Evolutionary conservation across 92 coral and sea anemone genomes (phyloP), one percentile per base, ranked within the genome.

Genomic region (Nematostella vectensis): DNA sequence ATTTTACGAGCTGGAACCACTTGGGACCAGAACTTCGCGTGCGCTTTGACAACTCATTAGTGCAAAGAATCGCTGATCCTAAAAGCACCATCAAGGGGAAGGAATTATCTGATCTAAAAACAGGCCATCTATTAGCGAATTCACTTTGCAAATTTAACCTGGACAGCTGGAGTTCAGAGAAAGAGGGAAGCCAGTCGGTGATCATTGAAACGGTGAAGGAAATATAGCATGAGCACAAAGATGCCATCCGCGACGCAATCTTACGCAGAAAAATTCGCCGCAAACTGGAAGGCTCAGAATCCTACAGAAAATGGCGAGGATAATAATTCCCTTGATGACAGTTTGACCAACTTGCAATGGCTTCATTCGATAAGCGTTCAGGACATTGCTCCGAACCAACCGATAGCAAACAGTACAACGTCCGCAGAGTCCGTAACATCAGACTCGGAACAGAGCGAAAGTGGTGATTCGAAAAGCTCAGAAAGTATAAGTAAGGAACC

Each of bases 301-400:
- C 83, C 81, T 4, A 51, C 51, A n/a, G 81, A 78, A 3, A 85
- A 74, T n/a, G 83, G 70, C 30, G 83, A 82, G 9, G 95, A 78
- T 0, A 75, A 48, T 28, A 27, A 70, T 0, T 67, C 77, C 29
- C 68, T 93, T 11, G 99, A 93, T 40, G 99, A 93, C 49, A 86
- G 96, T 57, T 50, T 93, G 48, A 93, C 99, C 21, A 93, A 82
- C 58, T 73, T 93, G 36, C 99, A 93, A 52, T 93, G 99, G 99
- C 75, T 93, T 3, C 85, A 87, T 44, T 74, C 69, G 23, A 93
- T 93, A 17, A 93, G 76, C 48, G 71, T 93, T 22, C 91, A 86
- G 70, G 93, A 87, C 59, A 82, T 93, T 31, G 74, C 96, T 0
- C 82, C 91, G 17, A 70, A 67, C 18, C 70, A 65, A 1, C 20